Percentiles rank a stretch among this genome's conserved stretches.
phyloP scores from a whole-genome alignment of 2,113 vertebrate genomes.

The Chitala chitala region DNA sequence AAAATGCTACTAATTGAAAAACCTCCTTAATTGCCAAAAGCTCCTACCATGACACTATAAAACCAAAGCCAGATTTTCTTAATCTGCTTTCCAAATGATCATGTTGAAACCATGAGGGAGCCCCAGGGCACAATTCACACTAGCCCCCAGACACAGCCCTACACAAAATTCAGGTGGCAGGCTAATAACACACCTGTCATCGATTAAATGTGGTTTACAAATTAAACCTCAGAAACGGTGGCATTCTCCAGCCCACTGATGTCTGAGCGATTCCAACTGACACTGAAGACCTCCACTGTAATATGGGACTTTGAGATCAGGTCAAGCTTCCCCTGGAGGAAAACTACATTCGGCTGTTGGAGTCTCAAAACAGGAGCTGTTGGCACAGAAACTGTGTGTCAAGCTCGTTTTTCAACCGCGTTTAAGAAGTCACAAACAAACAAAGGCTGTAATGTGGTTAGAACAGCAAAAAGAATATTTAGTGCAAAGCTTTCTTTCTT shows the following conservation, averaged over 20 bases:
- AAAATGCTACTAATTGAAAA: background rate
- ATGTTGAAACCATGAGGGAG: background rate
- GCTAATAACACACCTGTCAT: background rate
- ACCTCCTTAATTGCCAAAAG: background rate
- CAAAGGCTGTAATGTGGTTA: background rate
- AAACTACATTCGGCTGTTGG: background rate
- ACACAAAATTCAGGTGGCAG: background rate
- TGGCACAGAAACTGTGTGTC: background rate
- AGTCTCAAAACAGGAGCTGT: background rate
- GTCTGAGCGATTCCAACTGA: no score
- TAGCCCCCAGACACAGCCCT: background rate
- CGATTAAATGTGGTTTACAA: background rate
- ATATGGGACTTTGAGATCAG: background rate
- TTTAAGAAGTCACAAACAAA: background rate
- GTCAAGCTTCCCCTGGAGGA: background rate
- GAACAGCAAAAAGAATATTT: background rate
- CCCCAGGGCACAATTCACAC: background rate
- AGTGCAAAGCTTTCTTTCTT: background rate
- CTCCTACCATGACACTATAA: background rate
- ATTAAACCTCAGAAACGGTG: background rate
- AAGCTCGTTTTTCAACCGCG: background rate
- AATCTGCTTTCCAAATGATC: background rate
- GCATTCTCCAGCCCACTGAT: background rate
- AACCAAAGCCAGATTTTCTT: background rate
- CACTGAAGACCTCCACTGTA: no score